A percentile compares a stretch with the other conserved stretches of the same genome.
phyloP scores from a whole-genome alignment of 1,140 invertebrate genomes.

The Achatina immaculata region DNA sequence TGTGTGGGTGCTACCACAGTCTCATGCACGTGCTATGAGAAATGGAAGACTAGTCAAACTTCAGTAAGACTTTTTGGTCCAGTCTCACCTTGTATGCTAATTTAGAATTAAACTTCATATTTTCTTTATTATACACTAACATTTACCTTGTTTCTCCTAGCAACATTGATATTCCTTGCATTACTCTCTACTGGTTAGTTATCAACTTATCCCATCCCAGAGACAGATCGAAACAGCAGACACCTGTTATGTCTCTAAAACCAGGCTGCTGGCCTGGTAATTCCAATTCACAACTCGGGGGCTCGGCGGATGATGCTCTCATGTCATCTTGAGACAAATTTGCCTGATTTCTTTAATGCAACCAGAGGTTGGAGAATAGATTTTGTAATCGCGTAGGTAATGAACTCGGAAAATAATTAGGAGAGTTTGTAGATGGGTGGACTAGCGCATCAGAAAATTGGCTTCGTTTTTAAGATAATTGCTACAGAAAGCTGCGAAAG shows the following conservation, averaged over 20 bases:
- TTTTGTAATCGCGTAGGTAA: slow-evolving; percentile 2
- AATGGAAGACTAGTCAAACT: too few relatives aligned
- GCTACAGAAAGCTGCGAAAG: not conserved
- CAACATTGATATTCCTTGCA: not conserved
- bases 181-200: not conserved
- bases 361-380: not conserved
- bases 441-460: slow-evolving; percentile 12
- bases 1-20: too few relatives aligned
- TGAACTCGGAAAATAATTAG: not conserved
- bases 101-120: too few relatives aligned
- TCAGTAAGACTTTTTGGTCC: too few relatives aligned
- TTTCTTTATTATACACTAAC: too few relatives aligned
- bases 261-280: not conserved
- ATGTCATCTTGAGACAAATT: slow-evolving; percentile 2
- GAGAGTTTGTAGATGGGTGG: not conserved
- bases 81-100: too few relatives aligned
- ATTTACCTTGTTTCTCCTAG: too few relatives aligned
- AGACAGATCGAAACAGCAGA: not conserved
- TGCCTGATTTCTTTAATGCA: not conserved
- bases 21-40: too few relatives aligned
- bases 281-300: not conserved
- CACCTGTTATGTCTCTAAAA: not conserved
- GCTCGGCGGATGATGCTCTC: not conserved
- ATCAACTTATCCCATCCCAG: not conserved
- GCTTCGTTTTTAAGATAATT: slow-evolving; percentile 23